These are phyloP conservation scores for Formica aserva DNA, from an alignment of 2,888 invertebrate species.

Conservation along the genomic window DNA sequence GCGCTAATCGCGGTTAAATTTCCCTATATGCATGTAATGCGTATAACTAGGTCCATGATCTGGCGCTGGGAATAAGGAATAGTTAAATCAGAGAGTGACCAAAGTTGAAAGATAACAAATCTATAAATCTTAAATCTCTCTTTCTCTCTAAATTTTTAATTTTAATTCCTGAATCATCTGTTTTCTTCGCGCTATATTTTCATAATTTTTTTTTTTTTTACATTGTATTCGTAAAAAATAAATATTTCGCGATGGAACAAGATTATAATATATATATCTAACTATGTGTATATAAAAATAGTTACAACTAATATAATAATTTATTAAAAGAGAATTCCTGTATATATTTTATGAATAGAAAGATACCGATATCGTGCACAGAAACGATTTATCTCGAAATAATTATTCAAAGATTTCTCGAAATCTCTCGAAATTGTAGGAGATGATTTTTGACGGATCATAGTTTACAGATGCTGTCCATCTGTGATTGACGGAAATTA, in stretches of 20 bases:
- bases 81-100: constrained; percentile 11
- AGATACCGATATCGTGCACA: not conserved
- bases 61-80: not conserved
- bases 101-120: not conserved
- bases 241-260: not conserved
- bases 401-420: not conserved
- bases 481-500: constrained; percentile 79
- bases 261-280: not conserved
- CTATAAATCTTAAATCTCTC: not conserved
- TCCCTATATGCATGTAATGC: constrained; percentile 14
- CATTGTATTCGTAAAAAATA: not conserved
- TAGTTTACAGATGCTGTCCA: constrained; percentile 6
- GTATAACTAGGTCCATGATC: not conserved
- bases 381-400: not conserved
- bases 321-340: not conserved
- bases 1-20: constrained; percentile 43
- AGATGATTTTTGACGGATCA: not conserved
- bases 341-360: not conserved
- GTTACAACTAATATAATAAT: not conserved
- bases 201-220: not conserved
- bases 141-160: not conserved
- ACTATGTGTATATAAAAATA: not conserved
- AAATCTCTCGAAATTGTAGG: not conserved
- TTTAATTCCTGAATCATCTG: not conserved
- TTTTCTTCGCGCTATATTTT: too few relatives aligned